A percentile compares a stretch with the other conserved stretches of the same genome.
These are phyloP conservation scores for Acholoe squamosa DNA, from an alignment of 2,888 invertebrate species.

Conservation along the genomic window DNA sequence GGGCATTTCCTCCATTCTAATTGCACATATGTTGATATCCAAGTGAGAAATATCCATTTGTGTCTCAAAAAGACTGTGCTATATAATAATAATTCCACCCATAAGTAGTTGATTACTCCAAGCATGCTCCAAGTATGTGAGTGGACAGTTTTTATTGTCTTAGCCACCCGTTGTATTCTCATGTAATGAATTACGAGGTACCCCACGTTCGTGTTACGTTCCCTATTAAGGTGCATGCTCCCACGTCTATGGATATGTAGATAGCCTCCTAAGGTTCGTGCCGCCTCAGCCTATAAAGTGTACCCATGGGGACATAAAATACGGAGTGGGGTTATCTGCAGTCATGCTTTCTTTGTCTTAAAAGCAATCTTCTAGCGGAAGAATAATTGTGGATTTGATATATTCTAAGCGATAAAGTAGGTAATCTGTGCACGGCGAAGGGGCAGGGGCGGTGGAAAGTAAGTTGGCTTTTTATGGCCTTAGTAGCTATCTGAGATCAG, in stretches of 20 bases:
- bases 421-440: not conserved
- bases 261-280: not conserved
- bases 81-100: too few species aligned
- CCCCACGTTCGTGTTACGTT: too few species aligned
- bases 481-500: slow-evolving; percentile 45
- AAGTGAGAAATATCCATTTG: too few species aligned
- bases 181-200: too few species aligned
- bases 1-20: too few species aligned
- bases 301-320: not conserved
- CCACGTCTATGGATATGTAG: slow-evolving; percentile 1
- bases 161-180: too few species aligned
- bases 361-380: not conserved
- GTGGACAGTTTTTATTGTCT: too few species aligned
- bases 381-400: slow-evolving; percentile 47
- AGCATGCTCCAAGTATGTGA: too few species aligned
- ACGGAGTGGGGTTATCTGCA: not conserved
- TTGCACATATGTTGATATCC: too few species aligned
- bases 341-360: slow-evolving; percentile 48
- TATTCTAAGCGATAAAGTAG: not conserved
- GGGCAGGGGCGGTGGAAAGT: not conserved
- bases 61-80: too few species aligned
- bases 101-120: too few species aligned
- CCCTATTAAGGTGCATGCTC: not conserved
- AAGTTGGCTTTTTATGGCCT: not conserved
- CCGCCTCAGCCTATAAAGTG: not conserved